phyloP scores from a whole-genome alignment of 2,113 vertebrate species.

The Spermophilus dauricus region DNA sequence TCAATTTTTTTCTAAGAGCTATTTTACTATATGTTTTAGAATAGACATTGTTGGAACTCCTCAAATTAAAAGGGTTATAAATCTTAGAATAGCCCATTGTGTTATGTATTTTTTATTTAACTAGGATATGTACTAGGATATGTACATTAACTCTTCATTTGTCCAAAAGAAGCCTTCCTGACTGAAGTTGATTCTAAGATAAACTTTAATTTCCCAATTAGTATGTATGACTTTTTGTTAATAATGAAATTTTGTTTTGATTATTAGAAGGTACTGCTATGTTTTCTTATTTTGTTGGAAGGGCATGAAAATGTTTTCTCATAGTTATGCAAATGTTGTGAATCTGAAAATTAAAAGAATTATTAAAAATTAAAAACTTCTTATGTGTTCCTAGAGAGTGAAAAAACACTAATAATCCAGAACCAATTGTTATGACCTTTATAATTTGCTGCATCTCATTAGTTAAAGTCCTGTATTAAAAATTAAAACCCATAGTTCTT shows the following conservation, averaged over 20 bases:
- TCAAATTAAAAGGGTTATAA: neutral
- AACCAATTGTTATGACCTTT: neutral
- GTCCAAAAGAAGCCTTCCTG: conserved; percentile 41
- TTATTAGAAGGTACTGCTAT: neutral
- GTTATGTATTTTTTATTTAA: neutral
- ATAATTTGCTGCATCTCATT: neutral
- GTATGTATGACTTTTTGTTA: neutral
- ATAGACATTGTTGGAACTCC: neutral
- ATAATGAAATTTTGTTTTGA: conserved; percentile 10
- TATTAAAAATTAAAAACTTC: neutral
- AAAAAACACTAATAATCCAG: conserved; percentile 21
- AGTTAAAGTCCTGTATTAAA: conserved; percentile 41
- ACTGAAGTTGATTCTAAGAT: conserved; percentile 36
- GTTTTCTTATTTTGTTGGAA: conserved; percentile 52
- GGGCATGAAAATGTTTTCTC: neutral
- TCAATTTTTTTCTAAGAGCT: neutral
- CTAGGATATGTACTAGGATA: neutral
- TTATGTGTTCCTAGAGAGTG: neutral
- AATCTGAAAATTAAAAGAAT: conserved; percentile 59
- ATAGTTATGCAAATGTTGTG: neutral
- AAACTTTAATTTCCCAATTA: conserved; percentile 39
- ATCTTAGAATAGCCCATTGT: conserved; percentile 1
- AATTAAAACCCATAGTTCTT: conserved; percentile 6
- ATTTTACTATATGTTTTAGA: conserved; percentile 55
- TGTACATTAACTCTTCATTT: conserved; percentile 23